These are phyloP conservation scores for Trichogramma pretiosum DNA, from an alignment of 1,140 invertebrate species.

Conservation along the genomic window DNA sequence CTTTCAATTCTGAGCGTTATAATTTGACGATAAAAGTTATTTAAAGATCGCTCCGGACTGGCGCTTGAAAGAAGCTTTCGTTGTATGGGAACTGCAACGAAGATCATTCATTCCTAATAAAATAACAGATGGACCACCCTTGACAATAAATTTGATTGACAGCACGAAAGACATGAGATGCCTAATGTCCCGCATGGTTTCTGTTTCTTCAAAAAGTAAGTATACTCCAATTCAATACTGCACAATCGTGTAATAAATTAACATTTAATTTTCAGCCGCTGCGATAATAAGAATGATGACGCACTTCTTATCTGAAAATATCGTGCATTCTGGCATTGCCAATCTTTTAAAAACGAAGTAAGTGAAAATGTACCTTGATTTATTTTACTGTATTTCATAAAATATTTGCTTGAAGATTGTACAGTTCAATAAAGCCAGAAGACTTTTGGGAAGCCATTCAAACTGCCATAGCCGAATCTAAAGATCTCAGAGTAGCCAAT, in stretches of 20 bases:
- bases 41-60: slow-evolving; percentile 40
- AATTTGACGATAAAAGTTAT: too few relatives aligned
- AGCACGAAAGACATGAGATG: slow-evolving; percentile 19
- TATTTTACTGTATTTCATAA: not conserved
- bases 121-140: slow-evolving; percentile 13
- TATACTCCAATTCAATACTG: not conserved
- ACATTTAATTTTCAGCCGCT: slow-evolving; percentile 37
- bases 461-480: slow-evolving; percentile 42
- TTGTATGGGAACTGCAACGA: slow-evolving; percentile 26
- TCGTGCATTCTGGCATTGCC: slow-evolving; percentile 41
- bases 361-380: slow-evolving; percentile 19
- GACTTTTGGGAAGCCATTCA: slow-evolving; percentile 61
- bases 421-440: slow-evolving; percentile 52
- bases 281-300: slow-evolving; percentile 48
- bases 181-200: slow-evolving; percentile 3
- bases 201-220: slow-evolving; percentile 2
- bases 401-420: slow-evolving; percentile 27
- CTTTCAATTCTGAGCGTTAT: not conserved
- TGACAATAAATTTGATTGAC: slow-evolving; percentile 14
- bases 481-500: slow-evolving; percentile 24
- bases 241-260: too few relatives aligned
- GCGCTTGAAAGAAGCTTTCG: slow-evolving; percentile 24
- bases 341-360: slow-evolving; percentile 44
- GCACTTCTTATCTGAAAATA: slow-evolving; percentile 41
- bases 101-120: slow-evolving; percentile 37